phyloP scores from a whole-genome alignment of 2,888 invertebrate species.

The Drosophila vallismaia region DNA sequence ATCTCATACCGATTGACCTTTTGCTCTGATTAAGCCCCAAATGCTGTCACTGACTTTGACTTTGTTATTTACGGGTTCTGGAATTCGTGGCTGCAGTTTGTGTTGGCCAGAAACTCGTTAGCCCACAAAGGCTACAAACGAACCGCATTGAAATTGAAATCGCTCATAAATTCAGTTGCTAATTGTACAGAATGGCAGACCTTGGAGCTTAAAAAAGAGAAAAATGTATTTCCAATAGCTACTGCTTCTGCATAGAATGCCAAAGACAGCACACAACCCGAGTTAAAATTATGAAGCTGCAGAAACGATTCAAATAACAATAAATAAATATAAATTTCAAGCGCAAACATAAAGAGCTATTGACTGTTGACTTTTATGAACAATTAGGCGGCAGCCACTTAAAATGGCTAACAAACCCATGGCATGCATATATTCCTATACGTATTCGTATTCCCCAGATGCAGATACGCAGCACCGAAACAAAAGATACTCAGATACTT shows the following conservation, averaged over 20 bases:
- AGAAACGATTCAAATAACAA: slow-evolving; percentile 55
- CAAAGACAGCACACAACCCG: slow-evolving; percentile 26
- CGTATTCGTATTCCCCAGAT: slow-evolving; percentile 11
- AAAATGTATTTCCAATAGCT: slow-evolving; percentile 32
- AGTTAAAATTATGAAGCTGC: slow-evolving; percentile 72
- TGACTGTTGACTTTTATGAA: slow-evolving; percentile 77
- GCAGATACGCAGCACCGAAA: slow-evolving; percentile 40
- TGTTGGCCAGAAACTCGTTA: slow-evolving; percentile 56
- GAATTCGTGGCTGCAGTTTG: slow-evolving; percentile 19
- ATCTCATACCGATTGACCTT: slow-evolving; percentile 9
- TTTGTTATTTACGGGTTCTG: slow-evolving; percentile 34
- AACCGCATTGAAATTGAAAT: slow-evolving; percentile 67
- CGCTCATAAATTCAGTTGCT: slow-evolving; percentile 76
- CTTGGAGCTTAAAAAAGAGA: slow-evolving; percentile 61
- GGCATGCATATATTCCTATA: slow-evolving; percentile 53
- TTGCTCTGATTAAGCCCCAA: slow-evolving; percentile 28
- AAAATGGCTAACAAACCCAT: slow-evolving; percentile 64
- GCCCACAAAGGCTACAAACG: slow-evolving; percentile 45
- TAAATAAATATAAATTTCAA: slow-evolving; percentile 78
- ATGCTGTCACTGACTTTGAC: slow-evolving; percentile 35
- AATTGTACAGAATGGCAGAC: slow-evolving; percentile 76
- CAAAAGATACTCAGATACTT: slow-evolving; percentile 33
- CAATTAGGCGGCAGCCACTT: slow-evolving; percentile 77
- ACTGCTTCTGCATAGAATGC: slow-evolving; percentile 25
- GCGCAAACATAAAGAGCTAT: slow-evolving; percentile 78